Base-by-base conservation (phyloP, 2,797 vertebrate species). In the Scyliorhinus canicula region DNA sequence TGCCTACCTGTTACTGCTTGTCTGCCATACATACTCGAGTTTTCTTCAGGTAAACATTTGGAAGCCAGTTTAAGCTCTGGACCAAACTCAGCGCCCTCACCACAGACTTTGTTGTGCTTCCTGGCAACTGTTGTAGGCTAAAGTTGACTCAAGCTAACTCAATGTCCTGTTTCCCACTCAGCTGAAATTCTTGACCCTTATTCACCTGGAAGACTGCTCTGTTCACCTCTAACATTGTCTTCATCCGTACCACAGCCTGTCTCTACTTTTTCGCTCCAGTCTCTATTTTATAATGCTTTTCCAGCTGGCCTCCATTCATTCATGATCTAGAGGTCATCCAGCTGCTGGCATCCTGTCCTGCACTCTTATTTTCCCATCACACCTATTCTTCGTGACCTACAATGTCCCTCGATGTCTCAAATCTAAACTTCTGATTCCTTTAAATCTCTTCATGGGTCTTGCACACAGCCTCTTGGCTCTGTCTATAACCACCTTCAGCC, bases 1-100 rank as follows among this genome's bases (percentile, higher is more conserved):
- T n/a, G 60, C 60, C 88, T 28, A 4, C 60, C 8, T 24, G 21
- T 63, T 91, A n/a, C 35, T 91, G 7, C n/a, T 91, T 91, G 21
- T 65, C n/a, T 11, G n/a, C 8, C 60, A 24, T 40, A 11, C 8
- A 4, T 63, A 44, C 21, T 63, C 63, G 19, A 57, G 85, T 35
- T 55, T 88, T 88, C 77, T 82, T n/a, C 88, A 91, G 86, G 6
- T 90, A 63, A 90, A 60, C 57, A 60, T 60, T 91, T n/a, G n/a
- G n/a, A 91, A 91, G 21, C 9, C 57, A 26, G 35, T 90, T 60
- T 90, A 16, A 31, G 1, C 55, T 35, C 52, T 35, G 52, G 52
- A 31, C 16, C 31, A 88, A 55, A 86, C 28, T 50, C 79, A 0
- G 0, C 55, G 50, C 50, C 77, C 26, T 86, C 50, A 35, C 12